Conservation (phyloP, 2,797 vertebrate species). For the Gymnoscopelus microlampas region DNA sequence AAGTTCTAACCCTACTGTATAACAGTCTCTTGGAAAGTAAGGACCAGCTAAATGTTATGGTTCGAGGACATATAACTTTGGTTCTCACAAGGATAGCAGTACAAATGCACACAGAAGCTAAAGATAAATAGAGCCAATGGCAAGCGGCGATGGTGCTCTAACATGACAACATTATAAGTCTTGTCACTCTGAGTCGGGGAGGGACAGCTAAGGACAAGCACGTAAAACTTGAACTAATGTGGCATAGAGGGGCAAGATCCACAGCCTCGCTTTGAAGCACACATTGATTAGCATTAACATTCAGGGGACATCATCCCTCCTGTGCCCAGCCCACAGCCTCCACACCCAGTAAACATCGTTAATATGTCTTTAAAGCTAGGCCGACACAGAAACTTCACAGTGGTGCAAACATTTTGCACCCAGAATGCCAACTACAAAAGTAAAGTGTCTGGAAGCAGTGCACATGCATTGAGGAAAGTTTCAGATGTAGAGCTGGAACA, state of each 20-base stretch:
- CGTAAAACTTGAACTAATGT: conserved; percentile 23
- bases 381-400: conserved; percentile 4
- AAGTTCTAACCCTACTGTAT: too few relatives aligned
- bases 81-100: too few relatives aligned
- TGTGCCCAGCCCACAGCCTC: conserved; percentile 32
- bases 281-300: conserved; percentile 37
- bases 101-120: too few relatives aligned
- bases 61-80: too few relatives aligned
- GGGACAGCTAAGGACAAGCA: neutral
- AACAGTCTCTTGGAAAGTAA: too few relatives aligned
- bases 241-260: conserved; percentile 18
- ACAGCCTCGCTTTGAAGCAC: conserved; percentile 43
- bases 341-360: conserved; percentile 31
- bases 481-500: too few relatives aligned
- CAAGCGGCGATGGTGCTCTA: neutral
- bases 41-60: too few relatives aligned
- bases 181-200: neutral
- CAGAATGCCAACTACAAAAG: conserved; percentile 39
- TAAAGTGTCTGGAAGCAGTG: neutral
- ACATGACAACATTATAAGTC: conserved; percentile 12
- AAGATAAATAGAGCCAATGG: neutral
- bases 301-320: conserved; percentile 48
- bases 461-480: too few relatives aligned
- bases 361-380: conserved; percentile 36
- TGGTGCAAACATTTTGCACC: conserved; percentile 37